Base-by-base conservation (phyloP, 2,113 vertebrate genomes). In the Zingel zingel region DNA sequence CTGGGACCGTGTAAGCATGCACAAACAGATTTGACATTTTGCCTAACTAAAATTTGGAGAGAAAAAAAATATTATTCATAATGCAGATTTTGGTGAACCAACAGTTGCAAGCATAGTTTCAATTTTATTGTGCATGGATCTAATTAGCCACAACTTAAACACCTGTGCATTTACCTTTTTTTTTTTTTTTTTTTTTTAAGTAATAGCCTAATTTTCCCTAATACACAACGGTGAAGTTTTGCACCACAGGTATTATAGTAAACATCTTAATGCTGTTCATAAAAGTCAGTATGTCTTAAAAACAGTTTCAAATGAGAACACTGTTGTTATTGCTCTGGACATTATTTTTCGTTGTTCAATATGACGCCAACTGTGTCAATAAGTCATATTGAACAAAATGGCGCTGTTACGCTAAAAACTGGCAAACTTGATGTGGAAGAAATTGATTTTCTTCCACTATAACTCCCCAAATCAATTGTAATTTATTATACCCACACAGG, bases 111-210 rank as follows among this genome's bases (percentile, higher is more conserved):
- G 50, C 6, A 19, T 27, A n/a, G 1, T 11, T 19, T 3, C 15
- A 21, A 2, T 2, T 23, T 65, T 15, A 47, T 25, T 3, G 5
- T 2, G 3, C 10, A 33, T 5, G 51, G 30, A 13, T 36, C 39
- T 61, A 78, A 69, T 78, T 25, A 78, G 56, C 15, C 19, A 19
- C 13, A 25, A 62, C 3, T 39, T 30, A 69, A 51, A 3, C 65
- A 69, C 45, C 54, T 39, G 45, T 19, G 25, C 18, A 7, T 23
- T 19, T 5, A 6, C 45, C 19, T 36, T 36, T 1, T 7, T 36
- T 36, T 36, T 25, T 36, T 1, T 7, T 36, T 36, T 36, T 25
- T 25, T 1, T 25, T 25, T 27, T 27, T 27, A 2, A 36, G 7
- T 36, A 36, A 36, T 36, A 7, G 33, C 7, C 36, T 36, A 14